Base-by-base conservation (phyloP, 2,888 invertebrate genomes). In the Cryptus armator region DNA sequence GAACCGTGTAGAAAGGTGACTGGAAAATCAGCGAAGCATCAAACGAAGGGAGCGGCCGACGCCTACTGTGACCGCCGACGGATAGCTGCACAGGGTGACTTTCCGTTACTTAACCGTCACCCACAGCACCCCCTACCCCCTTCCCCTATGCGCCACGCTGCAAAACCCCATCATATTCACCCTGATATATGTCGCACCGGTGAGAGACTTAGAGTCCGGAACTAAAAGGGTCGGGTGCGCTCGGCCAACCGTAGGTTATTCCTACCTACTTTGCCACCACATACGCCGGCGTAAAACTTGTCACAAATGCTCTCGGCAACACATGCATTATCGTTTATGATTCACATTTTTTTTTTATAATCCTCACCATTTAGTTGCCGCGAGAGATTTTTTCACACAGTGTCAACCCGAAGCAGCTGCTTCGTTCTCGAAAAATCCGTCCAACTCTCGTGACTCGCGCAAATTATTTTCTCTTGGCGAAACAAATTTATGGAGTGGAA, bases 101-200 rank as follows among this genome's bases (percentile, higher is more conserved):
- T 85, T 83, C 79, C 85, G 85, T 85, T 85, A 67, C 82, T 82
- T 72, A 85, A 82, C 80, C 79, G 82, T 85, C 80, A 80, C 71
- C 71, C 64, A 68, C 72, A 76, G 80, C 48, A 43, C 75, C 66
- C 70, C 48, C n/a, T 29, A 71, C 29, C 48, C 48, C 64, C 59
- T 66, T 43, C n/a, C 43, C 71, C 37, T 7, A 9, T 9, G 37
- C 37, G 37, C 37, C 37, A 9, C 37, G 37, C 37, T 37, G 37
- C 37, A 37, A 9, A 62, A 75, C 76, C 84, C 82, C 24, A 56
- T 83, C 71, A 53, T 53, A 62, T 80, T 76, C 46, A 48, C 67
- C 46, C 76, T 62, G 62, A 66, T 66, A 44, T 48, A 76, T 51
- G 59, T 32, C 59, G 32, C 46, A 66, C 46, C 68, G 70, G 46